Conservation (phyloP, 2,113 vertebrate species). For the Cyprinodon tularosa region DNA sequence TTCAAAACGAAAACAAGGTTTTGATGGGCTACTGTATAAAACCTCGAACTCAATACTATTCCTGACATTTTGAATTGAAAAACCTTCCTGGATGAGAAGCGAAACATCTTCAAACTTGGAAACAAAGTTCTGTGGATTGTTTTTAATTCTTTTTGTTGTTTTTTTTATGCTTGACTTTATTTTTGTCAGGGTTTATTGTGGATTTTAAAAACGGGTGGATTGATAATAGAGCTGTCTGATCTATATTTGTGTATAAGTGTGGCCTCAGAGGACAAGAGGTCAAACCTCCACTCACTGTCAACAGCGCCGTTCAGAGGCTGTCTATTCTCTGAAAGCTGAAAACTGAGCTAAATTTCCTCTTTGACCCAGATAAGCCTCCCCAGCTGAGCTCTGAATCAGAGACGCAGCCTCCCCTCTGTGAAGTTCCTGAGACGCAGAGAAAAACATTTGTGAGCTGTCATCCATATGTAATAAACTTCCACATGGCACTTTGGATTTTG, state of each 20-base stretch:
- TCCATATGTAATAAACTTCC: constrained; percentile 74
- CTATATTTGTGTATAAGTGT: constrained; percentile 12
- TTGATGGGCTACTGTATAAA: too few species aligned
- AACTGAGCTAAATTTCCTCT: constrained; percentile 24
- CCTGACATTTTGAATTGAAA: too few species aligned
- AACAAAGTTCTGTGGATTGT: too few species aligned
- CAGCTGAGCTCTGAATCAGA: constrained; percentile 33
- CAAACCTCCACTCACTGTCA: constrained; percentile 6
- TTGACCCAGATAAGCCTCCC: constrained; percentile 50
- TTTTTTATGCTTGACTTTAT: too few species aligned
- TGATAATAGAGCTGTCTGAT: constrained; percentile 27
- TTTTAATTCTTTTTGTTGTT: too few species aligned
- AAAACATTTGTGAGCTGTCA: constrained; percentile 58
- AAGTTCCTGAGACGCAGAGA: constrained; percentile 33
- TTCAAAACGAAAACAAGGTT: too few species aligned
- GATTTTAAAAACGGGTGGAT: constrained; percentile 24
- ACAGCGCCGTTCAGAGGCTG: constrained; percentile 11
- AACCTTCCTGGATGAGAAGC: too few species aligned
- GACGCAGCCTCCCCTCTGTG: constrained; percentile 23
- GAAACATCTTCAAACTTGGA: too few species aligned
- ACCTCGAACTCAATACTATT: too few species aligned
- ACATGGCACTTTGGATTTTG: constrained; percentile 70
- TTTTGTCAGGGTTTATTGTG: constrained; percentile 4
- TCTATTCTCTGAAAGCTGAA: constrained; percentile 34
- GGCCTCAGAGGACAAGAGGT: constrained; percentile 6